Conservation (phyloP, 2,888 invertebrate genomes). For the Prionchulus punctatus region DNA sequence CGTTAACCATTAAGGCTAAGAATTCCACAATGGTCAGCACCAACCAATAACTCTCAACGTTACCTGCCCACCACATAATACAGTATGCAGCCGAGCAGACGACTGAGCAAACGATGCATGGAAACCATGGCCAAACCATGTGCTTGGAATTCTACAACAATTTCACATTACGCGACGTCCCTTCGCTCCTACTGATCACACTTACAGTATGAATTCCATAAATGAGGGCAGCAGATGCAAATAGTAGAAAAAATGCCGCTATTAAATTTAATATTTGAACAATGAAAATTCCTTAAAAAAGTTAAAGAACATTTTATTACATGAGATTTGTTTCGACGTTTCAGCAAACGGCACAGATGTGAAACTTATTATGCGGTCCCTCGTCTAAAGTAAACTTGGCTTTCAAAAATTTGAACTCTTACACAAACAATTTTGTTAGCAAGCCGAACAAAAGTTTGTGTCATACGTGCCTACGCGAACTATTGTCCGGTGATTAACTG, state of each 20-base stretch:
- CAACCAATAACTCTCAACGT: slow-evolving; percentile 24
- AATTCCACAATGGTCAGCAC: slow-evolving; percentile 28
- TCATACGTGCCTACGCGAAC: too few relatives aligned
- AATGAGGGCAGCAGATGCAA: slow-evolving; percentile 26
- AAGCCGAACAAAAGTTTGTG: too few relatives aligned
- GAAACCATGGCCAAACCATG: slow-evolving; percentile 26
- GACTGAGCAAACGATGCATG: slow-evolving; percentile 23
- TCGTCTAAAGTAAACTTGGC: too few relatives aligned
- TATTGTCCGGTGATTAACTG: too few relatives aligned
- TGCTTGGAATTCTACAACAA: slow-evolving; percentile 3
- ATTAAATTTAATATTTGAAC: slow-evolving; percentile 29
- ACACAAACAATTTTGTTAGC: too few relatives aligned
- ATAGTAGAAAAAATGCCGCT: slow-evolving; percentile 28
- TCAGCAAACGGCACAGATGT: too few relatives aligned
- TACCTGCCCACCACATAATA: slow-evolving; percentile 21
- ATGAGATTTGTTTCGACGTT: too few relatives aligned
- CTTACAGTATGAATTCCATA: slow-evolving; percentile 27
- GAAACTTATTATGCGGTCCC: too few relatives aligned
- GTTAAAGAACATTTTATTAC: neutral
- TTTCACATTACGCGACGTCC: neutral
- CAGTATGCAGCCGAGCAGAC: slow-evolving; percentile 27
- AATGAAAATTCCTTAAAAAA: slow-evolving; percentile 27
- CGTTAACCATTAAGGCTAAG: slow-evolving; percentile 27
- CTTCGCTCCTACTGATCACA: neutral
- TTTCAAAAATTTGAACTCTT: too few relatives aligned